Conservation (phyloP, 1,140 invertebrate species). For the Plectrocnemia conspersa region DNA sequence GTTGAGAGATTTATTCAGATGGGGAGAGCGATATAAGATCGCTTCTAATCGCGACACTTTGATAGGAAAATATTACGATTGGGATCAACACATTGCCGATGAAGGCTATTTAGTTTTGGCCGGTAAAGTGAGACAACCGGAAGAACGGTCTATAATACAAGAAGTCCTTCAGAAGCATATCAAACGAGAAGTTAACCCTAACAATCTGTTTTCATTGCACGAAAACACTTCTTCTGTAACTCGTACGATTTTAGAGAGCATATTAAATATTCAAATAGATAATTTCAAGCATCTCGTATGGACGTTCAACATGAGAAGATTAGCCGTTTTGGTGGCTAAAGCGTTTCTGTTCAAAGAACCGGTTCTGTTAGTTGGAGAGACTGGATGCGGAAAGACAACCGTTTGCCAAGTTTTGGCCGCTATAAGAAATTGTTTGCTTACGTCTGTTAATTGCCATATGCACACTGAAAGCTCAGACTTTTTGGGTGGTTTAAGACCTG, state of each 20-base stretch:
- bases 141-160: constrained; percentile 73
- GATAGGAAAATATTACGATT: constrained; percentile 71
- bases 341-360: constrained; percentile 91
- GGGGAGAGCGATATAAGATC: constrained; percentile 90
- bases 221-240: constrained; percentile 74
- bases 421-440: constrained; percentile 61
- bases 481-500: constrained; percentile 89
- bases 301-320: constrained; percentile 86
- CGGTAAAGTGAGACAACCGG: constrained; percentile 81
- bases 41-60: constrained; percentile 55
- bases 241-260: constrained; percentile 62
- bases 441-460: constrained; percentile 95
- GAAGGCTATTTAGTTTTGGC: constrained; percentile 95
- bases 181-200: constrained; percentile 68
- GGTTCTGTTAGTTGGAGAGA: constrained; percentile 93
- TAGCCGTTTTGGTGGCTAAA: constrained; percentile 89
- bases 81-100: constrained; percentile 95
- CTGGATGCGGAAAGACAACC: constrained; percentile 98
- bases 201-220: constrained; percentile 72
- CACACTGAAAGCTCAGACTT: constrained; percentile 98
- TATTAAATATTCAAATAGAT: constrained; percentile 53
- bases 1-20: constrained; percentile 92
- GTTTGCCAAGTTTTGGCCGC: constrained; percentile 84
- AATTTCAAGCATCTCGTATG: constrained; percentile 83
- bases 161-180: constrained; percentile 81